phyloP scores from a whole-genome alignment of 2,797 vertebrate species.

The Telmatherina bonti region DNA sequence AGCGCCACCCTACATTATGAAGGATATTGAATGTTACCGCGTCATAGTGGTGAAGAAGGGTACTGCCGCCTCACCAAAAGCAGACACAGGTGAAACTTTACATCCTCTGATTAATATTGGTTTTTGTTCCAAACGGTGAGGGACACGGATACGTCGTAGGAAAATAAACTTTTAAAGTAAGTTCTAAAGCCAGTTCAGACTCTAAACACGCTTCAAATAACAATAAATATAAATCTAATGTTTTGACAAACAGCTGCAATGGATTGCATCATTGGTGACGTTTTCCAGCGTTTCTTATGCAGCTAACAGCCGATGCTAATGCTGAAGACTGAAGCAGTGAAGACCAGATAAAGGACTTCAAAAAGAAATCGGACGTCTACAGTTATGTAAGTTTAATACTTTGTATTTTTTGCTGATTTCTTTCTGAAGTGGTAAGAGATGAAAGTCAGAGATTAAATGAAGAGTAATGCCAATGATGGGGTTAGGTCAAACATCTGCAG shows the following conservation, averaged over 20 bases:
- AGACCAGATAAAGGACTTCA: background rate
- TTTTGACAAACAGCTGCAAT: background rate
- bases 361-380: background rate
- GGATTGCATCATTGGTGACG: background rate
- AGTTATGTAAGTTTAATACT: too few relatives aligned
- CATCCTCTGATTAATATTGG: background rate
- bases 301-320: background rate
- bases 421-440: too few relatives aligned
- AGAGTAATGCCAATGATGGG: too few relatives aligned
- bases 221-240: background rate
- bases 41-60: background rate
- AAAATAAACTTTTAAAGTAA: background rate
- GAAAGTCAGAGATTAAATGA: too few relatives aligned
- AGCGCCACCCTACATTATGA: constrained; percentile 19
- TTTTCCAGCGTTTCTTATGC: background rate
- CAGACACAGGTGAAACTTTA: background rate
- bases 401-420: too few relatives aligned
- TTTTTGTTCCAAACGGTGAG: background rate
- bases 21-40: too few relatives aligned
- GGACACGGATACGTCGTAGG: background rate
- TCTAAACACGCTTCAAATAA: background rate
- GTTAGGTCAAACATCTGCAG: background rate
- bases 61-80: background rate
- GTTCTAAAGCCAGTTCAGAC: too few relatives aligned
- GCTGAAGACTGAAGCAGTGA: background rate